Base-by-base conservation (phyloP, 2,797 vertebrate species). In the Danio choprae region DNA sequence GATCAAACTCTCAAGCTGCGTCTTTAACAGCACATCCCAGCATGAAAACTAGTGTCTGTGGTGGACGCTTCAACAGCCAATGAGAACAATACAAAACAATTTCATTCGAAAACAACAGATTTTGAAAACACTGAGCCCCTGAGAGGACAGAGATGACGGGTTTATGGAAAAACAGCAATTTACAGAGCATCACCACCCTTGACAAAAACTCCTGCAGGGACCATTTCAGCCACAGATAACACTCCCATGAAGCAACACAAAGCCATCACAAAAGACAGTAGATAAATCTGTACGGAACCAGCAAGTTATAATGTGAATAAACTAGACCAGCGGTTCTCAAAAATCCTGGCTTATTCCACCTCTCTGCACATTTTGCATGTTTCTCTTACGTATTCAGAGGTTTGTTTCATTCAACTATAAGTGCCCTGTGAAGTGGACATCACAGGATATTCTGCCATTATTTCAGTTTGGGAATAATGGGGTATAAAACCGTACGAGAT, bases 111-210 rank as follows among this genome's bases (percentile, higher is more conserved):
- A 76, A 76, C 58, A 67, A 53, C 1, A 51, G 50, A 60, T 76
- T 84, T 64, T 81, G 84, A 90, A 84, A 75, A 84, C 64, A 74
- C 60, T 29, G 29, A 86, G 81, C 81, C 79, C 56, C 86, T 72
- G 81, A 48, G 84, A 84, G 56, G 58, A 70, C 46, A n/a, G 68
- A 36, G 63, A 74, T 74, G 59, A 86, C 82, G 56, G 88, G 86
- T 91, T 92, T 89, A 90, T 22, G 84, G 90, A 87, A 89, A 92
- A 88, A 88, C 82, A 87, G 60, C 79, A 85, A 70, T 88, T 88
- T 86, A 76, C 22, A 87, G 41, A 62, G 63, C 81, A 86, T 88
- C 86, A 85, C 75, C 78, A 83, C 53, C 86, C 77, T 75, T 40
- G 87, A 88, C 87, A 84, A 46, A 65, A 65, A 80, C 36, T 70